Base-by-base conservation (phyloP, 1,140 invertebrate species). In the Anoplolepis gracilipes region DNA sequence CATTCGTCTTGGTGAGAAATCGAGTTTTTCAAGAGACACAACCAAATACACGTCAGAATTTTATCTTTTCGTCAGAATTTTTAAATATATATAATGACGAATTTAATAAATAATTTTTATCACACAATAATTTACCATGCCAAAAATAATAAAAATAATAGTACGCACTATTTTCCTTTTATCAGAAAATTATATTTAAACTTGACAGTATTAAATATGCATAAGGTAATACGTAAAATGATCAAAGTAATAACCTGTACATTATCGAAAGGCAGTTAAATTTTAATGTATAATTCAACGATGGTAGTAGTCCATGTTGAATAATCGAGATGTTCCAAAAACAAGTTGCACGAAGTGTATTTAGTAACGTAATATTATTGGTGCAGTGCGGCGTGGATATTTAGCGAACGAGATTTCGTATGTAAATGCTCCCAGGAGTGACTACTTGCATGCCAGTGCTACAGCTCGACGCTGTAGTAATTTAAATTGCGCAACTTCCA, bases 401-500 rank as follows among this genome's bases (percentile, higher is more conserved):
- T 82, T 72, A 73, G 78, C 78, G 67, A 82, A 46, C 67, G 78
- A 59, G 78, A 59, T 73, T 73, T 73, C 78, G 55, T 46, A 82
- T 82, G 78, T 73, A 82, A 82, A 82, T 82, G 67, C 78, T 82
- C 78, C 78, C 78, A 59, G 36, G 78, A 82, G 78, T 73, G 53
- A 72, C 49, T 81, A 72, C 36, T 67, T 59, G 67, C 39, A 59
- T 55, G 39, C 49, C 33, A 67, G 39, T 67, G 76, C 30, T 67
- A 79, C 62, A 67, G 53, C 76, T 79, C 62, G 62, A 33, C 61
- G 59, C 28, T n/a, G 49, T 73, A 59, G 67, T 82, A 82, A 82
- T 82, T 82, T 82, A 82, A 82, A 82, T 82, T 82, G 78, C 78
- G 78, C 78, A 82, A 82, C 67, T 82, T 69, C 67, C 78, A 67